phyloP scores from a whole-genome alignment of 35 echinoderm and acorn worm species.

The Heliocidaris erythrogramma region DNA sequence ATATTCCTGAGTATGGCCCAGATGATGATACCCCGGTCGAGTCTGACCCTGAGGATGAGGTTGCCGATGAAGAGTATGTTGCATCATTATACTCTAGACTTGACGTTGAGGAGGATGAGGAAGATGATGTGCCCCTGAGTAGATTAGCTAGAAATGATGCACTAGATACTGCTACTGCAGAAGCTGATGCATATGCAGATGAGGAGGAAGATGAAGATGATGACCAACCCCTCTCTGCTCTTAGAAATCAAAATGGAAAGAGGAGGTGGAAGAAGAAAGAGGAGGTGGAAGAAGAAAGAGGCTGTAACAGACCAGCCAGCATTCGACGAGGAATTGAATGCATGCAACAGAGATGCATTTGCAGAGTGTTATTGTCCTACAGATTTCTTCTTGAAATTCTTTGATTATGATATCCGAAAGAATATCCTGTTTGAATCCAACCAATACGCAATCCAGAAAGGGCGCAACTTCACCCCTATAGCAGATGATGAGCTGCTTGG shows the following conservation, averaged over 20 bases:
- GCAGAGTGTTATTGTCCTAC: conserved; percentile 44
- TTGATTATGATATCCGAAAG: conserved; percentile 35
- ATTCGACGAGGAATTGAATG: conserved; percentile 31
- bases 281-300: conserved; percentile 53
- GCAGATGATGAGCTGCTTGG: conserved; percentile 36
- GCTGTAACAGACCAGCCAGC: conserved; percentile 40
- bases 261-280: too few species aligned
- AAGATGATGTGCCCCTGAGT: too few species aligned
- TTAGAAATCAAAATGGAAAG: conserved; percentile 38
- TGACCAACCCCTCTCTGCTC: conserved; percentile 54
- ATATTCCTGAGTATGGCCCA: too few species aligned
- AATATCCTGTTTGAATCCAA: conserved; percentile 51
- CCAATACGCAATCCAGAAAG: conserved; percentile 54
- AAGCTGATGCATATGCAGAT: neutral
- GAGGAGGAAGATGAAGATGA: conserved; percentile 48
- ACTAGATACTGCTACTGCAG: too few species aligned
- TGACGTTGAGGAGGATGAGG: too few species aligned
- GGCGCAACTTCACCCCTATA: neutral
- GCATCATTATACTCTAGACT: too few species aligned
- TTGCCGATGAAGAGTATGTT: too few species aligned
- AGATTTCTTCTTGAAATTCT: conserved; percentile 59
- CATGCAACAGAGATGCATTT: conserved; percentile 62
- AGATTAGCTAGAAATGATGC: too few species aligned
- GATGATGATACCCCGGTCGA: too few species aligned
- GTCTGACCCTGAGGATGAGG: too few species aligned